Conservation (phyloP, 2,797 vertebrate species). For the Myotis daubentonii region DNA sequence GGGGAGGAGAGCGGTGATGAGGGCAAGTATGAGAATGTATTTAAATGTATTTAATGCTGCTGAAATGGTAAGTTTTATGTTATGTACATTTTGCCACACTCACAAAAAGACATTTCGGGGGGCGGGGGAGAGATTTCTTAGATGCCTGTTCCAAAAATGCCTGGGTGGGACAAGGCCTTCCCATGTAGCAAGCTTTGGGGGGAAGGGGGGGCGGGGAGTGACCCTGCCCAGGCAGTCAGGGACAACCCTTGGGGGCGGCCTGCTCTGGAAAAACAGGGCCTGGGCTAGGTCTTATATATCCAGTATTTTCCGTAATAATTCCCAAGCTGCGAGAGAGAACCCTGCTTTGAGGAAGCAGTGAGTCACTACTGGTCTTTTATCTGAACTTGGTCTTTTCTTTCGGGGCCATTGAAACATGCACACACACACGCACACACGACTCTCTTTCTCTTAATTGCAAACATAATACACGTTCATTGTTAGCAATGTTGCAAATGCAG, state of each 20-base stretch:
- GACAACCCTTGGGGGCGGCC: not conserved
- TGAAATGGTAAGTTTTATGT: not conserved
- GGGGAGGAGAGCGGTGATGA: not conserved
- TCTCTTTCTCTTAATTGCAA: not conserved
- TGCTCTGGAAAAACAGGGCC: not conserved
- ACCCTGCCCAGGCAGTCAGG: not conserved
- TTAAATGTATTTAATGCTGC: not conserved
- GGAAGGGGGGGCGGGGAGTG: too few species aligned
- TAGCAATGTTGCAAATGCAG: not conserved
- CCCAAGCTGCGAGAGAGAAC: not conserved
- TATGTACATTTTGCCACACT: not conserved
- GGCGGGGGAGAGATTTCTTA: not conserved
- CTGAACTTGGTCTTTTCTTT: constrained; percentile 23
- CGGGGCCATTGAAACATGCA: not conserved
- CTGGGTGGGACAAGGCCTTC: not conserved
- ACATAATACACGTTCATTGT: not conserved
- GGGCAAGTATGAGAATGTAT: not conserved
- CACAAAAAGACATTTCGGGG: not conserved
- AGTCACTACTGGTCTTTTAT: not conserved
- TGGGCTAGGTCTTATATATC: not conserved
- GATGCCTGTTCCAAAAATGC: not conserved
- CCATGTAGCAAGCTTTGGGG: too few species aligned
- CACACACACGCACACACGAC: not conserved
- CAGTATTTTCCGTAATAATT: not conserved
- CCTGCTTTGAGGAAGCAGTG: not conserved